Evolutionary conservation across 2,113 vertebrate species (phyloP), one percentile per base, ranked within the genome.

Genomic region (Nothoprocta pentlandii): DNA sequence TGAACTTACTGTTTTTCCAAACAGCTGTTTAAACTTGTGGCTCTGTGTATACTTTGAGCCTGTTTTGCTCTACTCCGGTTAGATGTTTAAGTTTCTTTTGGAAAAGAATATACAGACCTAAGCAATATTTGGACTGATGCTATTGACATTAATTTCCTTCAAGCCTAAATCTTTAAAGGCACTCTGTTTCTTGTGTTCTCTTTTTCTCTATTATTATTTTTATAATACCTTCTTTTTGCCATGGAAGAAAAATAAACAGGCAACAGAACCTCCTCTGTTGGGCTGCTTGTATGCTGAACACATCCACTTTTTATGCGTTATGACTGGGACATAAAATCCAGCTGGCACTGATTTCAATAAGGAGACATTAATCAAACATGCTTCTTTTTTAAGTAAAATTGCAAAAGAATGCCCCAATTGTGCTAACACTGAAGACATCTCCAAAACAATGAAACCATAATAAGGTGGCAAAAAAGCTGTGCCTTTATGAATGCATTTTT

Each of bases 11-110:
- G 9, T 81, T 85, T 84, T 47, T 63, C 49, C 74, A 87, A 92
- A 64, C 85, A 96, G 91, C 87, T 96, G 78, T 90, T 88, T 83
- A 85, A 95, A 90, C 76, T 82, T 84, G 23, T 56, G 62, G 41
- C 79, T 81, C 80, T 81, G 46, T 32, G 30, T 49, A 59, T 71
- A n/a, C 16, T 81, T 80, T 47, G 9, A 41, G 36, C 49, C 71
- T 88, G 51, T 67, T 91, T 70, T 90, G 9, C 51, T 66, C 2
- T 34, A 28, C 10, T 76, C 87, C 1, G 32, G 36, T 92, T 76
- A 75, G 83, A 87, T 39, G 39, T 73, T 73, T 16, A 77, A 83
- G 61, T 23, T 96, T 73, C 67, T 87, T 78, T 95, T 96, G 80
- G 91, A 95, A 94, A 62, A 7, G 53, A 96, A 93, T 58, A 28